Conservation (phyloP, 2,797 vertebrate species). For the Bradypodion ventrale region DNA sequence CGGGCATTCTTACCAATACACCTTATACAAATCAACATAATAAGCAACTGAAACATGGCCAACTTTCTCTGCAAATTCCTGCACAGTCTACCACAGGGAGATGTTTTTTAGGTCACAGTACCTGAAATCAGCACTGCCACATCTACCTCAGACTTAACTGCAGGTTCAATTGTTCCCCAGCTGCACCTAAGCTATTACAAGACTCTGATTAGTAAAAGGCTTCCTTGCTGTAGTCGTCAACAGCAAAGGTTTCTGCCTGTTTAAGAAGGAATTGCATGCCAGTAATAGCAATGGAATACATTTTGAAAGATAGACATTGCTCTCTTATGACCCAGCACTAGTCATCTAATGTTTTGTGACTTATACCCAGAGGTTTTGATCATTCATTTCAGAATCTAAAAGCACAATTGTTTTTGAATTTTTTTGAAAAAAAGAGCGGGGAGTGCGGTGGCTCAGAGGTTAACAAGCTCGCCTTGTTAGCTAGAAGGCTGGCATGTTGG, state of each 20-base stretch:
- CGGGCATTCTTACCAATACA: slow-evolving; percentile 21
- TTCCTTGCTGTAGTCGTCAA: background rate
- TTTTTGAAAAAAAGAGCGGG: too few species aligned
- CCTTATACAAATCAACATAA: background rate
- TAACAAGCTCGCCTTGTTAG: too few species aligned
- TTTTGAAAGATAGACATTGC: background rate
- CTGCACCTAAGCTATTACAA: background rate
- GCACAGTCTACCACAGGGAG: slow-evolving; percentile 4
- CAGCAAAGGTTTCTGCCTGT: background rate
- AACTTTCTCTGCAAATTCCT: background rate
- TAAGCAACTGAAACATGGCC: slow-evolving; percentile 18
- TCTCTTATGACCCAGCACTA: background rate
- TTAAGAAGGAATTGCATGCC: background rate
- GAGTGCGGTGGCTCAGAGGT: too few species aligned
- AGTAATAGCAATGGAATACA: background rate
- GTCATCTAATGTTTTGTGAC: background rate
- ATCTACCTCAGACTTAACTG: slow-evolving; percentile 19
- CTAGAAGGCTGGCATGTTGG: too few species aligned
- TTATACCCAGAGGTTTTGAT: background rate
- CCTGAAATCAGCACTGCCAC: background rate
- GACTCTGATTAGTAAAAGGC: background rate
- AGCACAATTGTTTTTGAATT: background rate
- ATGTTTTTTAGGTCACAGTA: slow-evolving; percentile 30
- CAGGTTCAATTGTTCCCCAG: slow-evolving; percentile 1
- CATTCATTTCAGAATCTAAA: background rate